Base-by-base conservation (phyloP, 1,140 invertebrate species). In the Drosophila pandora region DNA sequence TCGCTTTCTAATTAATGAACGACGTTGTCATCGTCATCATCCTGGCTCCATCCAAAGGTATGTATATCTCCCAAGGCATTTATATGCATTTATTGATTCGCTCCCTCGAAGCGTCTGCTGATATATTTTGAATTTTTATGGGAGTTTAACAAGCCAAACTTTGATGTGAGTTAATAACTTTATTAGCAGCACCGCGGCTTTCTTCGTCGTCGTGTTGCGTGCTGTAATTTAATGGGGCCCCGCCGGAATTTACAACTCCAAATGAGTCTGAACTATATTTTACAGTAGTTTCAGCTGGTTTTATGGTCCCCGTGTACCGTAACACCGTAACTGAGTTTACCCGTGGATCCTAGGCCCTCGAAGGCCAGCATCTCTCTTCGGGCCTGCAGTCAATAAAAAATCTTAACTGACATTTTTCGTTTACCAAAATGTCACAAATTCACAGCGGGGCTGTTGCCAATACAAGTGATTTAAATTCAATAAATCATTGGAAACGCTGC, bases 381-480 rank as follows among this genome's bases (percentile, higher is more conserved):
- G 58, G 45, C 52, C 48, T 75, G 74, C 50, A 58, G 76, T 76
- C 77, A 90, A 91, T 91, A 91, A 91, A 91, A 91, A 90, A 77
- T 91, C 68, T 76, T 91, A 91, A 91, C 90, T 90, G 90, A 90
- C 90, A 90, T 91, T 91, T 91, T 91, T 91, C 90, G 90, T 91
- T 91, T 91, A 91, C 90, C 70, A 90, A 91, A 91, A 91, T 91
- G 90, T 91, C 90, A 91, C 90, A 91, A 90, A 91, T 78, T 91
- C 90, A 90, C 90, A 91, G 90, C 90, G 90, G 90, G 90, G 83
- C 76, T 84, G 75, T 90, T 91, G 90, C 90, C 90, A 91, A 90
- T 91, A 91, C 90, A 91, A 91, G 90, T 91, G 90, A 91, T 91
- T 91, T 91, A 91, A 91, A 91, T 90, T 90, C 90, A 90, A 91